Conservation (phyloP, 2,113 vertebrate species). For the Sorex araneus region DNA sequence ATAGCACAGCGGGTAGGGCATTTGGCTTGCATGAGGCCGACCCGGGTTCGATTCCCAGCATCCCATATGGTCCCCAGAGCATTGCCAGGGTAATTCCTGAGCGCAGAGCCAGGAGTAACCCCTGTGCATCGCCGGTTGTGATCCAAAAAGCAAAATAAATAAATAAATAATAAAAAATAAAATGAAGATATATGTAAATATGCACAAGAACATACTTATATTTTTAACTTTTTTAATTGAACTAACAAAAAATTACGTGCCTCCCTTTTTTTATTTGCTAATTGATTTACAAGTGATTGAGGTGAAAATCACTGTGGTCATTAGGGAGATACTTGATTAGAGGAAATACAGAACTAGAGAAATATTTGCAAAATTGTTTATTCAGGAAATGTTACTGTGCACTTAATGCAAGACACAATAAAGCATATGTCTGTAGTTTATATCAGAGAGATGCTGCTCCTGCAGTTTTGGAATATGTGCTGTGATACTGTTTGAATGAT, state of each 20-base stretch:
- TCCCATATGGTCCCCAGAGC: too few species aligned
- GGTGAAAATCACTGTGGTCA: background rate
- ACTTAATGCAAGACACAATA: background rate
- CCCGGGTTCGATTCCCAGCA: too few species aligned
- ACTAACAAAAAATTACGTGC: background rate
- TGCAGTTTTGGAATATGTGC: background rate
- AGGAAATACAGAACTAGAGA: background rate
- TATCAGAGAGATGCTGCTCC: background rate
- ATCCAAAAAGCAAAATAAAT: too few species aligned
- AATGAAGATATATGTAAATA: background rate
- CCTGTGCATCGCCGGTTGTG: too few species aligned
- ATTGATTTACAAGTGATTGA: background rate
- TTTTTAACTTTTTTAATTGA: slow-evolving; percentile 30
- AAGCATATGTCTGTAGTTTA: background rate
- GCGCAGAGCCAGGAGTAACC: too few species aligned
- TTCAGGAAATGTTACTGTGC: background rate
- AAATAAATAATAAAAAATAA: too few species aligned
- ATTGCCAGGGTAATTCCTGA: too few species aligned
- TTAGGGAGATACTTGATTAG: background rate
- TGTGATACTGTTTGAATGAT: background rate
- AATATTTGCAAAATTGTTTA: slow-evolving; percentile 7
- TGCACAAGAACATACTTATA: background rate
- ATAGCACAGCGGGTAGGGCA: too few species aligned
- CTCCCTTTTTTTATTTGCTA: background rate
- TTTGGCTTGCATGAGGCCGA: too few species aligned